Conservation (phyloP, 2,888 invertebrate species). For the Thalpophila matura region DNA sequence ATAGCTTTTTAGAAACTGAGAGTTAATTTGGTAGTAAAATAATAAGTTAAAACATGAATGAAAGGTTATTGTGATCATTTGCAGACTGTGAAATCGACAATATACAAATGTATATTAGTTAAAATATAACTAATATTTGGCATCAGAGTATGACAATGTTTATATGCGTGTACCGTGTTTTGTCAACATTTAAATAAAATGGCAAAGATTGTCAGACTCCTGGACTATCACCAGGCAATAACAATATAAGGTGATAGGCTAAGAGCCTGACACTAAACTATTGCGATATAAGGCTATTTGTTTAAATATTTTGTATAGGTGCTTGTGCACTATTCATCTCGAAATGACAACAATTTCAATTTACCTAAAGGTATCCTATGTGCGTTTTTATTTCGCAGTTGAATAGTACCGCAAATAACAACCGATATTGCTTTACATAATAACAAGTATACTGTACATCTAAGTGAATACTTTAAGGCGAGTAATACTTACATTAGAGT, state of each 20-base stretch:
- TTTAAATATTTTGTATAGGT: conserved; percentile 51
- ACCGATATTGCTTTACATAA: conserved; percentile 49
- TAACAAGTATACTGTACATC: conserved; percentile 58
- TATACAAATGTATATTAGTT: conserved; percentile 73
- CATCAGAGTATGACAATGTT: conserved; percentile 77
- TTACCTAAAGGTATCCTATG: not conserved
- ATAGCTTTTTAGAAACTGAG: too few species aligned
- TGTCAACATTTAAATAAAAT: conserved; percentile 37
- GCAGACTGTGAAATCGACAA: conserved; percentile 43
- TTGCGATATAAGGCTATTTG: conserved; percentile 49
- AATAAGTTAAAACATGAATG: not conserved
- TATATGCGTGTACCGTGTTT: conserved; percentile 61
- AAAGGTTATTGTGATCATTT: not conserved
- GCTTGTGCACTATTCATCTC: conserved; percentile 29
- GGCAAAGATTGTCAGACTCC: conserved; percentile 22
- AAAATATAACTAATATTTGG: conserved; percentile 83
- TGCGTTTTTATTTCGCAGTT: not conserved
- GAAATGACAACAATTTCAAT: conserved; percentile 12
- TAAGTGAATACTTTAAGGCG: conserved; percentile 57
- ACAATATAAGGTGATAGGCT: conserved; percentile 13
- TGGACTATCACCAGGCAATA: conserved; percentile 30
- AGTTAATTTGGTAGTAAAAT: too few species aligned
- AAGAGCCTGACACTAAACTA: conserved; percentile 37
- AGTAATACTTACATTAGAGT: conserved; percentile 50
- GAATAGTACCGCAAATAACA: conserved; percentile 35